Evolutionary conservation across 2,113 vertebrate species (phyloP), one percentile per base, ranked within the genome.

Genomic region (Thryonomys swinderianus): DNA sequence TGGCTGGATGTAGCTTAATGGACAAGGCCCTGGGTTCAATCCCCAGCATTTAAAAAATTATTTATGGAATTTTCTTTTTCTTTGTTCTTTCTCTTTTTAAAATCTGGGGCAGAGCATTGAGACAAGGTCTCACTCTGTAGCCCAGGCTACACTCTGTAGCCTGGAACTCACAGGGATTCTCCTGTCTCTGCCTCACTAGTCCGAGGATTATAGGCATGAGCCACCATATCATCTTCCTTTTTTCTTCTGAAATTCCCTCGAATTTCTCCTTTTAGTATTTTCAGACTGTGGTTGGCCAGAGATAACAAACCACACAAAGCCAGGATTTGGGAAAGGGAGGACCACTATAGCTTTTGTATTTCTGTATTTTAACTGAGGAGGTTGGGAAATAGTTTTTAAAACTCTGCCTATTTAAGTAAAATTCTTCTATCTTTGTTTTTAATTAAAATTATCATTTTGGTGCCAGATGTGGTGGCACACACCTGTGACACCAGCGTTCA

Each of bases 341-440:
- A 34, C 61, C 30, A 62, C 61, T 27, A 30, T 25, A 57, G 74
- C 48, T 20, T 51, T 17, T 34, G 17, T 69, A 53, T 82, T 86
- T 81, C 48, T 87, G 11, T 78, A 6, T 79, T 78, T 88, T 67
- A 88, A 37, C 34, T 87, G 76, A 85, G 16, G 42, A 87, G 40
- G 55, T 48, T 73, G 30, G 74, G 83, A 21, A 91, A 67, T 78
- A 74, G 86, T 37, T 93, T 94, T 94, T 74, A 78, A 30, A 51
- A 51, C 6, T 57, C 45, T 85, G 12, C 17, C 14, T 83, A 34
- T 48, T 57, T 87, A 74, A 48, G 30, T 87, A 69, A 34, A 92
- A 82, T 3, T 59, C 13, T 74, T 59, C 1, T 53, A 34, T 6
- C n/a, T 59, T 80, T 12, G 53, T 84, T 67, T 93, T 48, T 9